Evolutionary conservation across 2,888 invertebrate species (phyloP), one percentile per base, ranked within the genome.

Genomic region (Nomada lathburiana): DNA sequence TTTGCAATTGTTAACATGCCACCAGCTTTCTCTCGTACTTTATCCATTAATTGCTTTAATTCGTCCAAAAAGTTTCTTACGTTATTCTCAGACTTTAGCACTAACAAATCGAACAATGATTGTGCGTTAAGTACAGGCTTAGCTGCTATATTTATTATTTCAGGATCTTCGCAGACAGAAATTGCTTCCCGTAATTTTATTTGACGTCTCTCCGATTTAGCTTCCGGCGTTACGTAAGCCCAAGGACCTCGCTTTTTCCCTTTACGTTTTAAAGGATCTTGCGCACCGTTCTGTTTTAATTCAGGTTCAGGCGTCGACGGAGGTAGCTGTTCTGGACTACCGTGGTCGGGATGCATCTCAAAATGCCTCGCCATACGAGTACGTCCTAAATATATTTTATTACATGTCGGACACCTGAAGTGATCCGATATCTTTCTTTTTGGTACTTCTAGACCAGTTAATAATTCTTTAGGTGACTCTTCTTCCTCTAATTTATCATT

Each of bases 381-480:
- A 86, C 94, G 94, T 9, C 96, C 96, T 70, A 96, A 93, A 91
- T 96, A 96, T 20, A 95, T 95, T 91, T 96, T 96, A 71, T 95
- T 94, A 92, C 96, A 96, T n/a, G 95, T 95, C 2, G 95, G 95
- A 91, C 96, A 96, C 52, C 95, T 94, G 89, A 95, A 95, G 65
- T 95, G 94, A 60, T 95, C 93, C 0, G 95, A 94, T 82, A 95
- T 94, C 71, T 94, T 94, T 63, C 95, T 94, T 89, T 94, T 94
- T 16, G 92, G 94, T 0, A 92, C 87, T 83, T 93, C 93, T 9
- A 93, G 74, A 4, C 93, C 93, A 26, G 91, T 89, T 59, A 93
- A 73, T 16, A 93, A 77, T 78, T 93, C 93, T 57, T 92, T 92
- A 16, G 92, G 83, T 0, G 88, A 86, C 2, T 90, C 92, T n/a